These are phyloP conservation scores for Porites australiensis DNA, from an alignment of 64 coral and sea anemone species.

Conservation along the genomic window DNA sequence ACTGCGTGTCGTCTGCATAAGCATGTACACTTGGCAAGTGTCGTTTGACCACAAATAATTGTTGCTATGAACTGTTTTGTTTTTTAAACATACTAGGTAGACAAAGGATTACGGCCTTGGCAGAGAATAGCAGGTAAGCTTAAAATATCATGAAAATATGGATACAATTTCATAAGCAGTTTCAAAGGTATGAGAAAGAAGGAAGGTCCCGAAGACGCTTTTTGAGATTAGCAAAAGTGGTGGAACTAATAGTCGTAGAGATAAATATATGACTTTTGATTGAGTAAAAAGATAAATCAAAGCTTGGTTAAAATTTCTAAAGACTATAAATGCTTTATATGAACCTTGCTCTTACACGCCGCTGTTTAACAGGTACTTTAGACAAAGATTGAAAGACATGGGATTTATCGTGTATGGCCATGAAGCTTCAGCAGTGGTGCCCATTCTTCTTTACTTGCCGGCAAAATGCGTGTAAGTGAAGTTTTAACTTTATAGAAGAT, in stretches of 20 bases:
- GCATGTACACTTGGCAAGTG: too few relatives aligned
- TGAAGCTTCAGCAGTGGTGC: constrained; percentile 91
- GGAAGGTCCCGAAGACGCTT: too few relatives aligned
- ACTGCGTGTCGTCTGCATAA: too few relatives aligned
- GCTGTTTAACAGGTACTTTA: constrained; percentile 75
- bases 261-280: too few relatives aligned
- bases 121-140: constrained; percentile 93
- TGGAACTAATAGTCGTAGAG: too few relatives aligned
- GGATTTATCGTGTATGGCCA: constrained; percentile 98
- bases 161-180: neutral
- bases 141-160: neutral
- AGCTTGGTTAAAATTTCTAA: too few relatives aligned
- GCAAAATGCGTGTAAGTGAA: constrained; percentile 90
- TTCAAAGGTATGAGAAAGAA: too few relatives aligned
- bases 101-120: constrained; percentile 74
- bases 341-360: neutral
- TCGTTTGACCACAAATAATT: too few relatives aligned
- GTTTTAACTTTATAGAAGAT: too few relatives aligned
- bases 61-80: neutral
- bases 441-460: constrained; percentile 88
- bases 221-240: too few relatives aligned
- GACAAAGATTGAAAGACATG: constrained; percentile 86
- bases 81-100: constrained; percentile 63
- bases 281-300: too few relatives aligned
- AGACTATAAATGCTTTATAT: too few relatives aligned